These are phyloP conservation scores for Tragopan temminckii DNA, from an alignment of 2,797 vertebrate genomes.

Conservation along the genomic window DNA sequence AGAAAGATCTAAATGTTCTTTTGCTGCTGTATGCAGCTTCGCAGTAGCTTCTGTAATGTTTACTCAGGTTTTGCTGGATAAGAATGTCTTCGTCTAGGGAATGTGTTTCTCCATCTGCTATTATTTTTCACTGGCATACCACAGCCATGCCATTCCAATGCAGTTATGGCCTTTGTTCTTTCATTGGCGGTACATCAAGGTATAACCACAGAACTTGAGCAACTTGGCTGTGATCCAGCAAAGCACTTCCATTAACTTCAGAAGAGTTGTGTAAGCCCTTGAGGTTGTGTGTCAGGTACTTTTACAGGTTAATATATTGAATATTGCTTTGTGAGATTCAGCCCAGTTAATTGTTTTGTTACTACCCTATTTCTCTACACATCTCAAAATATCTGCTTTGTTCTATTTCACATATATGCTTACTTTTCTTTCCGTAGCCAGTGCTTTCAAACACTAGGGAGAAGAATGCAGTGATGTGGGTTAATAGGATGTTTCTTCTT, in stretches of 20 bases:
- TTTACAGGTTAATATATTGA: background rate
- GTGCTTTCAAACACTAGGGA: background rate
- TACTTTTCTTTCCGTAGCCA: background rate
- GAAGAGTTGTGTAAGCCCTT: background rate
- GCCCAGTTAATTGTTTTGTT: background rate
- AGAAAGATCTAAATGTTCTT: background rate
- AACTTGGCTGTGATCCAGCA: background rate
- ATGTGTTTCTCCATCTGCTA: background rate
- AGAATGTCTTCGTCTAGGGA: background rate
- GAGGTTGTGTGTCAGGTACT: background rate
- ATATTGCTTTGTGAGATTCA: background rate
- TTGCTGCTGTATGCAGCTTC: background rate
- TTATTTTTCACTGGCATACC: background rate
- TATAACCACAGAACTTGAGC: background rate
- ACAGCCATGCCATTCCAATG: background rate
- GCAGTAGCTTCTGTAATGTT: background rate
- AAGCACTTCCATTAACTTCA: background rate
- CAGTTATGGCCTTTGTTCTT: background rate
- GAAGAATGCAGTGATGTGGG: background rate
- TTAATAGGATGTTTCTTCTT: background rate
- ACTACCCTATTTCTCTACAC: background rate
- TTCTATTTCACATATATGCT: background rate
- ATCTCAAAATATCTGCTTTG: background rate
- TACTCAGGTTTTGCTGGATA: background rate
- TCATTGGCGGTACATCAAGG: accelerated